Conservation (phyloP, 2,888 invertebrate genomes). For the Pasiphila rectangulata region DNA sequence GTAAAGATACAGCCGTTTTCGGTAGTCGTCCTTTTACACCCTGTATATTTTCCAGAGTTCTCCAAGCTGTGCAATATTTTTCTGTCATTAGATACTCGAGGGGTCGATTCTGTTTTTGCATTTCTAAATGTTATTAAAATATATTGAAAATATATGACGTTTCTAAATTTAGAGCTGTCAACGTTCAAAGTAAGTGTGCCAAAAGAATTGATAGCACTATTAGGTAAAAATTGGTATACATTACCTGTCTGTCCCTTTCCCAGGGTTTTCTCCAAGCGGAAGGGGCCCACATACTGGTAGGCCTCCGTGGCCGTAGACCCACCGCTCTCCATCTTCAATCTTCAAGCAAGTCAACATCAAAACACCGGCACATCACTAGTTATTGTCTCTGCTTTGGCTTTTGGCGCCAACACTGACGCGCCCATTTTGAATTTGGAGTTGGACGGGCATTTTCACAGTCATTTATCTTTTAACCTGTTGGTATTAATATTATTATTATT, state of each 20-base stretch:
- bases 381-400: slow-evolving; percentile 11
- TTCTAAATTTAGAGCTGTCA: too few relatives aligned
- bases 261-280: slow-evolving; percentile 98
- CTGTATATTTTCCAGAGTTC: too few relatives aligned
- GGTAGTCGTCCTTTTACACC: too few relatives aligned
- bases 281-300: slow-evolving; percentile 98
- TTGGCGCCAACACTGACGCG: slow-evolving; percentile 21
- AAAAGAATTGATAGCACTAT: too few relatives aligned
- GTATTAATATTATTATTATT: not conserved
- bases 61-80: too few relatives aligned
- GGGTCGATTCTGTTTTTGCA: too few relatives aligned
- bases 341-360: slow-evolving; percentile 38
- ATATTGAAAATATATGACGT: too few relatives aligned
- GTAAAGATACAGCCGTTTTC: too few relatives aligned
- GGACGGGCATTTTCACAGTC: slow-evolving; percentile 30
- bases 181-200: too few relatives aligned
- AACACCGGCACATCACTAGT: slow-evolving; percentile 38
- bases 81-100: too few relatives aligned
- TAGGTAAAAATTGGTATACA: too few relatives aligned
- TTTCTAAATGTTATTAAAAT: too few relatives aligned
- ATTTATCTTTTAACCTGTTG: slow-evolving; percentile 4
- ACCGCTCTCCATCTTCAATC: slow-evolving; percentile 65
- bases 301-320: slow-evolving; percentile 69
- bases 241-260: slow-evolving; percentile 99
- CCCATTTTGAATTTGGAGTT: slow-evolving; percentile 26